Evolutionary conservation across 1,140 invertebrate species (phyloP).

Genomic region (Choristoneura fumiferana): DNA sequence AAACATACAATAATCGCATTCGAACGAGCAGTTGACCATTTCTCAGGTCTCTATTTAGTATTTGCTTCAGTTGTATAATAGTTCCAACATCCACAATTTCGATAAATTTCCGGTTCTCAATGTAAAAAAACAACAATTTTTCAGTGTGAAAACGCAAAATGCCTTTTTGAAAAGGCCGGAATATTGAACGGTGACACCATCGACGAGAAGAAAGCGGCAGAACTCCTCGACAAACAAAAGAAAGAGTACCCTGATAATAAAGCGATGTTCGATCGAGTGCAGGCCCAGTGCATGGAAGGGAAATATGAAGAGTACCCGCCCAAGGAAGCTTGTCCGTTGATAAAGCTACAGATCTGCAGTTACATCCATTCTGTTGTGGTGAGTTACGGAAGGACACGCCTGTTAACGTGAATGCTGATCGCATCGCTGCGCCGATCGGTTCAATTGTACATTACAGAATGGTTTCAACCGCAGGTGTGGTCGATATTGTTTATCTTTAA

Average conservation of each 20-base stretch:
- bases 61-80: no score
- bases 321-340: neutral
- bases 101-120: no score
- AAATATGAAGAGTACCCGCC: constrained; percentile 18
- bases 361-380: constrained; percentile 16
- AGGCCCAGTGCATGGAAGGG: neutral
- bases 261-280: constrained; percentile 1
- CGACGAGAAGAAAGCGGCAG: constrained; percentile 2
- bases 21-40: no score
- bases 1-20: no score
- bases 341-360: constrained; percentile 4
- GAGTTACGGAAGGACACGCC: neutral
- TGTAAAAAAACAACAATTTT: no score
- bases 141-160: constrained; percentile 13
- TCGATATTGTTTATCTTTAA: no score
- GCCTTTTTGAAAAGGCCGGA: neutral
- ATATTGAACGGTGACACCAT: neutral
- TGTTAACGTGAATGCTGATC: no score
- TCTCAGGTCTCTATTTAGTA: no score
- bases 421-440: no score
- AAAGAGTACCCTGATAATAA: neutral
- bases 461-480: no score
- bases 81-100: no score
- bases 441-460: no score
- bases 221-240: neutral